These are phyloP conservation scores for Galagoides demidoff DNA, from an alignment of 2,797 vertebrate genomes.

Conservation along the genomic window DNA sequence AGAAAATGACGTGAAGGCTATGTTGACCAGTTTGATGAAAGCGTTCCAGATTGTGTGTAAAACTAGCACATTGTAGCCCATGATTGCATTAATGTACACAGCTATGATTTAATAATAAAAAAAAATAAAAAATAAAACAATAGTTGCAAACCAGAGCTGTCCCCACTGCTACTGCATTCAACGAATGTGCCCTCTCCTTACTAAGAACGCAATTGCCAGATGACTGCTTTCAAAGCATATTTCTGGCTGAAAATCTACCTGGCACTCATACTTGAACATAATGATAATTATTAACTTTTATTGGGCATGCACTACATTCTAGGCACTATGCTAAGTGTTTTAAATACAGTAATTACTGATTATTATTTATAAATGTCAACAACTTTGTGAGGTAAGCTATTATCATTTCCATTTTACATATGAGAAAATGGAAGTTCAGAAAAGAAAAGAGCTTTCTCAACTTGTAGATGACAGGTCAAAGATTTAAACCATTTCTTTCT, in stretches of 20 bases:
- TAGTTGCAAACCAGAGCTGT: background rate
- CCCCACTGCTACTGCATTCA: background rate
- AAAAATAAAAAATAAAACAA: background rate
- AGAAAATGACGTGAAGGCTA: too few relatives aligned
- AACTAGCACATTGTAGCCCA: too few relatives aligned
- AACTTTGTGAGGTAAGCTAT: background rate
- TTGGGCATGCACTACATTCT: background rate
- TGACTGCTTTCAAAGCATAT: background rate
- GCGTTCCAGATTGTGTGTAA: too few relatives aligned
- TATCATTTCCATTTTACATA: conserved; percentile 17
- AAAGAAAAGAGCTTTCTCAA: conserved; percentile 19
- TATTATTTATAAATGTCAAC: conserved; percentile 52
- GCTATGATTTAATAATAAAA: too few relatives aligned
- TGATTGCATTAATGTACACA: too few relatives aligned
- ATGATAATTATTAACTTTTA: conserved; percentile 31
- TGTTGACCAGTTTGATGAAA: too few relatives aligned
- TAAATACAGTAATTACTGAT: conserved; percentile 40
- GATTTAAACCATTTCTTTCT: conserved; percentile 15
- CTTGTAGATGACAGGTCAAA: background rate
- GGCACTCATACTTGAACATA: background rate
- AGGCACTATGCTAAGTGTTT: background rate
- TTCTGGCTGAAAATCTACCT: conserved; percentile 37
- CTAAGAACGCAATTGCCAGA: background rate
- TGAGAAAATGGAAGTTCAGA: background rate
- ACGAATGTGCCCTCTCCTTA: background rate